Evolutionary conservation across 2,113 vertebrate species (phyloP).

Genomic region (Apteryx owenii): DNA sequence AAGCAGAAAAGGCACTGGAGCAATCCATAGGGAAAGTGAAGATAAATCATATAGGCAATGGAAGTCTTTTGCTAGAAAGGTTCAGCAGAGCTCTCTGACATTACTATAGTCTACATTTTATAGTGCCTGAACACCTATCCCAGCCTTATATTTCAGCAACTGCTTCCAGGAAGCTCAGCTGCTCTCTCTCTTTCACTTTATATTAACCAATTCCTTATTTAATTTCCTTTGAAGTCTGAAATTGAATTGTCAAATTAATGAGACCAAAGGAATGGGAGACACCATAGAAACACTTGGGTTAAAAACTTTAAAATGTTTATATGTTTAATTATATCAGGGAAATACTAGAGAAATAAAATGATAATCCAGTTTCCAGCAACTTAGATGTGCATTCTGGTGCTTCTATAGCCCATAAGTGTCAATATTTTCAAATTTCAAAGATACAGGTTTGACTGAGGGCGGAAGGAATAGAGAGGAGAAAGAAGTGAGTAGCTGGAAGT

Average conservation of each 20-base stretch:
- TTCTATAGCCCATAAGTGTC: background rate
- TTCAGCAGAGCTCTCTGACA: background rate
- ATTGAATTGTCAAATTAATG: background rate
- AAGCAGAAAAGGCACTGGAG: background rate
- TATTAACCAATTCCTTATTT: background rate
- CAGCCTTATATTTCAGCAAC: background rate
- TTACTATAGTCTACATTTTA: background rate
- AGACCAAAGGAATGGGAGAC: background rate
- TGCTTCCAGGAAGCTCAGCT: background rate
- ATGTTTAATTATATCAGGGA: background rate
- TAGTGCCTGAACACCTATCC: background rate
- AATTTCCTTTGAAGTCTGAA: background rate
- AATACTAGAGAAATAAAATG: background rate
- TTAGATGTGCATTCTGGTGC: background rate
- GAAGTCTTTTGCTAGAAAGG: background rate
- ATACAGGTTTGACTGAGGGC: background rate
- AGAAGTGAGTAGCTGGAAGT: background rate
- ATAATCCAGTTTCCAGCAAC: background rate
- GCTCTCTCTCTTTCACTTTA: background rate
- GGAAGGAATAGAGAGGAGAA: background rate
- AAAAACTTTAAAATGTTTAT: background rate
- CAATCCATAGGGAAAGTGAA: background rate
- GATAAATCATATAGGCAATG: background rate
- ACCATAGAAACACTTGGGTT: background rate
- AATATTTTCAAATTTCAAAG: background rate